Base-by-base conservation (phyloP, 2,797 vertebrate species). In the Chiroxiphia lanceolata region DNA sequence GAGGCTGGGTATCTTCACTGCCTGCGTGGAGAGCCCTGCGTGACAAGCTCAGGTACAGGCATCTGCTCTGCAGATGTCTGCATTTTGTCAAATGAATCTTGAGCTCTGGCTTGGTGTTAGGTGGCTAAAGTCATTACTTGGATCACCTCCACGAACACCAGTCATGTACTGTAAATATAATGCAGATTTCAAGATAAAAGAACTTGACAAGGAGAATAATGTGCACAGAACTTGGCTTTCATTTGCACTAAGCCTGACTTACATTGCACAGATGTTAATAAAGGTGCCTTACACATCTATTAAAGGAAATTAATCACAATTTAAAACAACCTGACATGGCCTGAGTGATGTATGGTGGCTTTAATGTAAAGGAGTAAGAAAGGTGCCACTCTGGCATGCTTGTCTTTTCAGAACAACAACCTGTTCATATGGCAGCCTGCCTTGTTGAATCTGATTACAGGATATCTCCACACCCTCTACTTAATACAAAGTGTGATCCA, bases 231-330 rank as follows among this genome's bases (percentile, higher is more conserved):
- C 53, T 86, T 88, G 85, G 44, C 70, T 93, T 89, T 83, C 6
- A 1, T 77, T 94, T 82, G 19, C 31, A 42, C 71, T 64, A 61
- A 90, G 18, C 33, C 78, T 20, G 21, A 53, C 51, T 94, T 89
- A 83, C 38, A 68, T 77, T 84, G 59, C 50, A 48, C 53, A 93
- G 90, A 71, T 85, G 47, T 87, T 96, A 82, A 75, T 93, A 94
- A 88, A 91, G 27, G 33, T 77, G 48, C 31, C 75, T 85, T 85
- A 89, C 31, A 75, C 36, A 83, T 83, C 83, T 87, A 78, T 90
- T 87, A 92, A 87, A 92, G 71, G 50, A 87, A 87, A 93, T 95
- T 83, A 83, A 75, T 81, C 83, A 80, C 61, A 65, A 38, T 89
- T 92, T 81, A 38, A 87, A 89, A 36, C 54, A 89, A 50, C 13